Base-by-base conservation (phyloP, 2,888 invertebrate genomes). In the Temnothorax unifasciatus region DNA sequence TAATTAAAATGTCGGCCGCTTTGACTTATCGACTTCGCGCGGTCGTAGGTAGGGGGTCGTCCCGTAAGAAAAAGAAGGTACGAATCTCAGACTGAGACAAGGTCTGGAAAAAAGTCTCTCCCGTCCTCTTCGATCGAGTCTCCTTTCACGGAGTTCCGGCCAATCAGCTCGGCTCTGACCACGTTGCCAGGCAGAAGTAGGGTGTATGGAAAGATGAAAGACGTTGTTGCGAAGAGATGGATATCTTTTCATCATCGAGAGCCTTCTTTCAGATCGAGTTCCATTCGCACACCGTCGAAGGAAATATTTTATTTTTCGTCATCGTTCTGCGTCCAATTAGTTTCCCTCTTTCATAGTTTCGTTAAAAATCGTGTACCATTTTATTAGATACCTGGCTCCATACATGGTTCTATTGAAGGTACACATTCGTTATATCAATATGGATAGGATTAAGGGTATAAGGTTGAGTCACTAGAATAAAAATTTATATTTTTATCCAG, bases 1-100 rank as follows among this genome's bases (percentile, higher is more conserved):
- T 91, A 91, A 92, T 91, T 92, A 91, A 91, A 91, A 90, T 76
- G 89, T 92, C 90, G 86, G 85, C 71, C 85, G 84, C 57, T 87
- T 90, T 89, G 90, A 91, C 87, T 91, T 90, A 91, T 90, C 87
- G 90, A 87, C 83, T 85, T 57, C 81, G 74, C 6, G 34, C 34
- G 61, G 5, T 21, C 66, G 11, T 50, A 47, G 44, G 38, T 21
- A 29, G 15, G 34, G 25, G 63, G 21, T 21, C n/a, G 74, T 13
- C 25, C 15, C 63, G 59, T 13, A 59, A 57, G 85, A 82, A 88
- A 83, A 82, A 86, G 82, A 38, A 64, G 13, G 9, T 57, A 64
- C 75, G 76, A 68, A 79, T 79, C 73, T 61, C 61, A 82, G 68
- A 79, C 52, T 47, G 85, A 74, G 69, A 84, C 73, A 47, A 68